Evolutionary conservation across 2,888 invertebrate species (phyloP).

Genomic region (Diaperis boleti): DNA sequence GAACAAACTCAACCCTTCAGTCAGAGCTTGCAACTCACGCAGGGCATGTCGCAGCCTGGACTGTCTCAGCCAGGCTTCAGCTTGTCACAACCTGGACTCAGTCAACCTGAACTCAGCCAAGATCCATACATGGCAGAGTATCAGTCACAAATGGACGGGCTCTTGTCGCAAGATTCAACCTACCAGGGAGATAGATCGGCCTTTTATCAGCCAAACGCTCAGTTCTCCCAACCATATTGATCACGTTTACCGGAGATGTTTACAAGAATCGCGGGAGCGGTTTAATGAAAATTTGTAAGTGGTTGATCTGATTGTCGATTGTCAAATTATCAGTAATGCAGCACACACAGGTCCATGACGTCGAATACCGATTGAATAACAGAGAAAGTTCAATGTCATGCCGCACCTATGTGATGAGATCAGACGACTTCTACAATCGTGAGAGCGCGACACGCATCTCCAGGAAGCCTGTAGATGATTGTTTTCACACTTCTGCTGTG

Average conservation of each 20-base stretch:
- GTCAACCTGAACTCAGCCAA: constrained; percentile 82
- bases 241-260: constrained; percentile 59
- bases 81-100: constrained; percentile 76
- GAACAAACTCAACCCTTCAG: constrained; percentile 68
- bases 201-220: constrained; percentile 73
- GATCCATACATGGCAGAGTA: constrained; percentile 88
- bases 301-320: constrained; percentile 60
- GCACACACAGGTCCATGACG: constrained; percentile 55
- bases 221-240: constrained; percentile 79
- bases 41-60: constrained; percentile 80
- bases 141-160: constrained; percentile 94
- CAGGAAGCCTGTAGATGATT: constrained; percentile 52
- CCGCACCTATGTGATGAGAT: constrained; percentile 40
- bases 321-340: constrained; percentile 60
- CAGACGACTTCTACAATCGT: constrained; percentile 41
- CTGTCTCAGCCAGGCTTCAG: constrained; percentile 77
- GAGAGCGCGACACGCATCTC: constrained; percentile 41
- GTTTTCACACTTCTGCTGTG: constrained; percentile 53
- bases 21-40: constrained; percentile 80
- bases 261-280: constrained; percentile 63
- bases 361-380: constrained; percentile 55
- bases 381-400: constrained; percentile 45
- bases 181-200: constrained; percentile 70
- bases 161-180: constrained; percentile 86
- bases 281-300: constrained; percentile 62